phyloP scores from a whole-genome alignment of 2,113 vertebrate genomes.

The Phaetusa simplex region DNA sequence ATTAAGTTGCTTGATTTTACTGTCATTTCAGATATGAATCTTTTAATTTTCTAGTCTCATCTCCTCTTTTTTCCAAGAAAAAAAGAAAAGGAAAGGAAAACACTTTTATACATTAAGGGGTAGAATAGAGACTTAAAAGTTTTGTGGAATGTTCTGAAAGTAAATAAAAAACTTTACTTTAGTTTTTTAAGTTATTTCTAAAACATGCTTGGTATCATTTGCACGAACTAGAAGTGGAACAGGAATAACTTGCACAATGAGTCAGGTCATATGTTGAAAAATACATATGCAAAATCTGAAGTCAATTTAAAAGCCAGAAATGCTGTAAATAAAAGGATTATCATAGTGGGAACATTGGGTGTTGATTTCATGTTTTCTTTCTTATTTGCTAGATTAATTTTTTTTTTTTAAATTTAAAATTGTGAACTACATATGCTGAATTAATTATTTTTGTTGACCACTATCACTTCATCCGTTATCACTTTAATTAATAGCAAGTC shows the following conservation, averaged over 20 bases:
- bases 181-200: background rate
- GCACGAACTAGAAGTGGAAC: background rate
- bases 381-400: background rate
- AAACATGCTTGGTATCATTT: background rate
- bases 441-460: background rate
- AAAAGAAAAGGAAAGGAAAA: background rate
- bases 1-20: background rate
- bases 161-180: background rate
- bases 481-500: background rate
- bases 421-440: background rate
- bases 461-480: background rate
- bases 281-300: background rate
- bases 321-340: background rate
- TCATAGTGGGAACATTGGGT: accelerated
- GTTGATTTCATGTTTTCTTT: background rate
- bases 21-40: background rate
- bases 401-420: background rate
- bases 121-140: background rate
- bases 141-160: background rate
- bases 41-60: background rate
- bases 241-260: background rate
- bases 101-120: background rate
- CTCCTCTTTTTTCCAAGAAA: background rate
- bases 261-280: background rate
- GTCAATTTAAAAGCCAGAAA: background rate